Evolutionary conservation across 2,113 vertebrate genomes (phyloP).

Genomic region (Heliornis fulica): DNA sequence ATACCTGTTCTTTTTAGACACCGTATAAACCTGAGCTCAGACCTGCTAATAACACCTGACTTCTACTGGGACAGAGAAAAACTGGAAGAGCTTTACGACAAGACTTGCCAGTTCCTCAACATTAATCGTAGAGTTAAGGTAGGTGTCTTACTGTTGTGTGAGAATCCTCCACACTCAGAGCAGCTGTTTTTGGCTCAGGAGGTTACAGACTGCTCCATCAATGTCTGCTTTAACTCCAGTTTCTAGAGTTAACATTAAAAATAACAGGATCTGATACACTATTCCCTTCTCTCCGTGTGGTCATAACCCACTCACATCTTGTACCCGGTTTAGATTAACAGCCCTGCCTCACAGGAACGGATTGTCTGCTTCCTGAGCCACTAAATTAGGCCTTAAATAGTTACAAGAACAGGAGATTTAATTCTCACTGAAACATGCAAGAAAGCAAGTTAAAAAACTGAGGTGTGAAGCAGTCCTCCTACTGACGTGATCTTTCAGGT

Average conservation of each 20-base stretch:
- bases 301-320: background rate
- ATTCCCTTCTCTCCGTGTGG: background rate
- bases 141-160: background rate
- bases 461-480: background rate
- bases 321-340: background rate
- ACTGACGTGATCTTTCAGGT: background rate
- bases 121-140: slow-evolving; percentile 96
- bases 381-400: background rate
- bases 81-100: slow-evolving; percentile 94
- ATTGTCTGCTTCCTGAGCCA: background rate
- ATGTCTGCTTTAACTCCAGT: background rate
- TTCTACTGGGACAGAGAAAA: slow-evolving; percentile 99
- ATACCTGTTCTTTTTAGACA: slow-evolving; percentile 79
- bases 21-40: slow-evolving; percentile 95
- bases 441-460: background rate
- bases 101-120: slow-evolving; percentile 94
- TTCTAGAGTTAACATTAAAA: too few relatives aligned
- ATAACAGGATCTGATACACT: background rate
- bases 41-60: slow-evolving; percentile 94
- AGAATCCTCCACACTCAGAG: background rate
- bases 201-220: background rate
- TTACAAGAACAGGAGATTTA: background rate
- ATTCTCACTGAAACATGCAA: background rate
- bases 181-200: background rate
- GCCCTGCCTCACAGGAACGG: background rate